phyloP scores from a whole-genome alignment of 1,140 invertebrate genomes.

The Drosophila elegans region DNA sequence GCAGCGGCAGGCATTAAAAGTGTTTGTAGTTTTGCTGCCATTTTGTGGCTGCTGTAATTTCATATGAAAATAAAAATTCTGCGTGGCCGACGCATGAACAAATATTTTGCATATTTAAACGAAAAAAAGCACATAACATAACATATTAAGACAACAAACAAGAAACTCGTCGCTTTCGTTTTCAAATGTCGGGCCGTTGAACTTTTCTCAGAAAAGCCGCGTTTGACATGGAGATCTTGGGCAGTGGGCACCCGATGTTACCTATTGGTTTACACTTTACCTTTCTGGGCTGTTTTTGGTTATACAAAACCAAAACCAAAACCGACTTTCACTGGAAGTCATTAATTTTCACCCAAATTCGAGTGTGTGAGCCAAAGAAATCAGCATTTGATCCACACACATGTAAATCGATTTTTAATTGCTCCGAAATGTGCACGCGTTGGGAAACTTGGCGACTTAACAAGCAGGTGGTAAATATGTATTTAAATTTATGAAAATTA shows the following conservation, averaged over 20 bases:
- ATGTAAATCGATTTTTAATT: constrained; percentile 81
- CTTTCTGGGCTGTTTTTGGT: constrained; percentile 30
- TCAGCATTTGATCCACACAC: constrained; percentile 37
- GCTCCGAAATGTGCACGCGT: constrained; percentile 36
- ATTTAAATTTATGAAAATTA: constrained; percentile 61
- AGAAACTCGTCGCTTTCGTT: constrained; percentile 69
- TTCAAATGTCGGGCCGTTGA: constrained; percentile 62
- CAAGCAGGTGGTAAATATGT: constrained; percentile 51
- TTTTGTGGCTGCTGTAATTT: constrained; percentile 32
- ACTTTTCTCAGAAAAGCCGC: constrained; percentile 44
- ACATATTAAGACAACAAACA: constrained; percentile 21
- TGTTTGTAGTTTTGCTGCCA: constrained; percentile 24
- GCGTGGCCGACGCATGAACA: constrained; percentile 21
- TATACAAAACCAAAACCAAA: constrained; percentile 62
- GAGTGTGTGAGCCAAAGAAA: constrained; percentile 32
- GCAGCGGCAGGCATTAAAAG: constrained; percentile 34
- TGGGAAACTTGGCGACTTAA: constrained; percentile 20
- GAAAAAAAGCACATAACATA: constrained; percentile 26
- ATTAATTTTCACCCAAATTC: constrained; percentile 71
- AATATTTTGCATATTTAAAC: constrained; percentile 55
- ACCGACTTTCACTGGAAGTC: constrained; percentile 73
- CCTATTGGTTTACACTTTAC: constrained; percentile 58
- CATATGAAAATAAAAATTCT: constrained; percentile 58
- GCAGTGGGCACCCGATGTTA: constrained; percentile 17
- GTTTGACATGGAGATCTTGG: constrained; percentile 62